These are phyloP conservation scores for Sebastes fasciatus DNA, from an alignment of 2,113 vertebrate species.

Conservation along the genomic window DNA sequence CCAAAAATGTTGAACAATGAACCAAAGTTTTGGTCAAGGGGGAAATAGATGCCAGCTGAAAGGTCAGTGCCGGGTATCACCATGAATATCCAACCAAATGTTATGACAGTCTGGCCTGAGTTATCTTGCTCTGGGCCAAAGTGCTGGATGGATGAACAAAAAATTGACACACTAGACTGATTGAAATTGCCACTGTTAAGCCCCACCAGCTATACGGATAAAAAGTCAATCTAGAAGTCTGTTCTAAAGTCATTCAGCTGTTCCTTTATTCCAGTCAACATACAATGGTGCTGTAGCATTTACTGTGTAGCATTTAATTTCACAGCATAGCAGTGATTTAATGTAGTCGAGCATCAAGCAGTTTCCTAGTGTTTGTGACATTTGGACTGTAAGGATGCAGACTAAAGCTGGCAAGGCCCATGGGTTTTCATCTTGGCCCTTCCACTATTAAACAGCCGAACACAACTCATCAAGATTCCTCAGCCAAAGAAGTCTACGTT, in stretches of 20 bases:
- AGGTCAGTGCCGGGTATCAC: neutral
- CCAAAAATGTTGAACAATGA: neutral
- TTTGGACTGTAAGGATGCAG: slow-evolving; percentile 29
- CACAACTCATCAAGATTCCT: slow-evolving; percentile 38
- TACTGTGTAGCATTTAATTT: slow-evolving; percentile 1
- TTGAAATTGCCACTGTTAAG: slow-evolving; percentile 2
- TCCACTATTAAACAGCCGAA: slow-evolving; percentile 24
- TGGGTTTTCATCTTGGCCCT: slow-evolving; percentile 1
- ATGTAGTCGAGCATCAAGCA: neutral
- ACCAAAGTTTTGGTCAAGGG: neutral
- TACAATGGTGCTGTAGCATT: neutral
- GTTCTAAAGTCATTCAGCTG: neutral
- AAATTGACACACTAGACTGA: neutral
- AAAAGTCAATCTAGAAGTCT: neutral
- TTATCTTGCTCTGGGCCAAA: neutral
- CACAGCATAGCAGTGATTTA: neutral
- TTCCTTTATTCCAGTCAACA: neutral
- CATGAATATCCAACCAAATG: too few relatives aligned
- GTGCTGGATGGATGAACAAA: neutral
- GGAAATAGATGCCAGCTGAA: neutral
- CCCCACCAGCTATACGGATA: neutral
- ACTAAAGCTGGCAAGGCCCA: neutral
- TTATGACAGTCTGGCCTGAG: neutral
- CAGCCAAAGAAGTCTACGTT: slow-evolving; percentile 21
- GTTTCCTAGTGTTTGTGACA: slow-evolving; percentile 7